A percentile compares a stretch with the other conserved stretches of the same genome.
Evolutionary conservation across 92 coral and sea anemone species (phyloP).

Genomic region (Porites cylindrica): DNA sequence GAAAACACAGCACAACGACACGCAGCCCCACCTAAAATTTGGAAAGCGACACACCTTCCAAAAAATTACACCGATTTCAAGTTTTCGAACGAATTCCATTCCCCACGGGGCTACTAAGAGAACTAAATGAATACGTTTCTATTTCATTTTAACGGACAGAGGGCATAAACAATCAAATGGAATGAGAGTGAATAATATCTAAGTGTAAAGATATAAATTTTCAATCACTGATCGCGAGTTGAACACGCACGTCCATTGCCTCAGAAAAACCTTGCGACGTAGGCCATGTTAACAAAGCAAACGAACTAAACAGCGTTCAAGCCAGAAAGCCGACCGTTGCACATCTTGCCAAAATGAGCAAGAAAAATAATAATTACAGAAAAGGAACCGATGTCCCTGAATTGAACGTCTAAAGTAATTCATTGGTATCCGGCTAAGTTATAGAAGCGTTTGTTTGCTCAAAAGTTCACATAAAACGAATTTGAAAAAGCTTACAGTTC

Average conservation of each 20-base stretch:
- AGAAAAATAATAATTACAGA: conserved; percentile 56
- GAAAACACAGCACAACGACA: conserved; percentile 41
- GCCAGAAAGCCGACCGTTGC: background rate
- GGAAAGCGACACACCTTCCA: conserved; percentile 57
- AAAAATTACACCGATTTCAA: conserved; percentile 66
- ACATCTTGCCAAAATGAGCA: conserved; percentile 45
- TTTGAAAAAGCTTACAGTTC: conserved; percentile 46
- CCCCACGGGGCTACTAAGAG: conserved; percentile 29
- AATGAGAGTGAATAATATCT: conserved; percentile 22
- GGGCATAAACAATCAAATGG: conserved; percentile 5
- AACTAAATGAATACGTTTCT: conserved; percentile 24
- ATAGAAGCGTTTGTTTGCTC: conserved; percentile 71
- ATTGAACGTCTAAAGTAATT: conserved; percentile 60
- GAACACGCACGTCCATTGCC: conserved; percentile 17
- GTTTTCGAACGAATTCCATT: conserved; percentile 62
- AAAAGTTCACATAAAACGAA: conserved; percentile 52
- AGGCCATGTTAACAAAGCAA: conserved; percentile 25
- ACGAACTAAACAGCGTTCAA: background rate
- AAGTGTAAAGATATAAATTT: conserved; percentile 17
- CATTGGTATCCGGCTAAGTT: conserved; percentile 66
- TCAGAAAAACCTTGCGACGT: conserved; percentile 17
- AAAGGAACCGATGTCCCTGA: conserved; percentile 40
- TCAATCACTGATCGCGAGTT: conserved; percentile 26
- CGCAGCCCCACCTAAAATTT: conserved; percentile 59
- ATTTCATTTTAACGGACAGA: conserved; percentile 20